Evolutionary conservation across 2,888 invertebrate species (phyloP).

Genomic region (Drosophila sordidula): DNA sequence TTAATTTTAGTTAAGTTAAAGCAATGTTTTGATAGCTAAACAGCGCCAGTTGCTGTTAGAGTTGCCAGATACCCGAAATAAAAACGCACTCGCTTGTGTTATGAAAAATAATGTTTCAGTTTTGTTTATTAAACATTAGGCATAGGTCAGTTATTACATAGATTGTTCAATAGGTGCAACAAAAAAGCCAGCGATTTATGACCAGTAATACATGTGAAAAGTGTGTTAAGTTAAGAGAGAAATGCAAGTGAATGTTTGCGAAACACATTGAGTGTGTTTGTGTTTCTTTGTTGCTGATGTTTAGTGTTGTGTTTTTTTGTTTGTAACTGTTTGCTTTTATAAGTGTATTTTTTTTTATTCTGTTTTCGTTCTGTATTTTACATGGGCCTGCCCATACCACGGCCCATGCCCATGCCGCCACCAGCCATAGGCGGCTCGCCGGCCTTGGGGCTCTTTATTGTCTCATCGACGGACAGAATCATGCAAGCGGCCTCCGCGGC

Average conservation of each 20-base stretch:
- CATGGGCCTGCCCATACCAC: constrained; percentile 92
- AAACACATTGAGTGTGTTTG: constrained; percentile 34
- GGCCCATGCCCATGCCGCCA: constrained; percentile 86
- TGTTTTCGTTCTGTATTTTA: constrained; percentile 50
- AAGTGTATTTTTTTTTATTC: constrained; percentile 26
- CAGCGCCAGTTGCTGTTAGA: not conserved
- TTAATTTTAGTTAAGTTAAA: too few species aligned
- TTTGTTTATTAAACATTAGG: constrained; percentile 60
- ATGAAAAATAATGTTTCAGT: constrained; percentile 46
- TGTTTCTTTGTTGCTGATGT: constrained; percentile 34
- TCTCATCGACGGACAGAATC: constrained; percentile 98
- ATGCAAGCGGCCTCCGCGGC: constrained; percentile 98
- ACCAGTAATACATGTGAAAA: constrained; percentile 65
- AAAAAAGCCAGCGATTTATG: constrained; percentile 46
- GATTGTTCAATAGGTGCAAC: constrained; percentile 50
- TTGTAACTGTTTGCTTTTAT: constrained; percentile 20
- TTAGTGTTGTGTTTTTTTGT: constrained; percentile 29
- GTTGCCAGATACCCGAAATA: constrained; percentile 1
- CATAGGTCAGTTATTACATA: constrained; percentile 61
- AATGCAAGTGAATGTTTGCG: constrained; percentile 59
- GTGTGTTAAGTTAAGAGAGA: constrained; percentile 59
- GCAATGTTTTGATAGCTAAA: too few species aligned
- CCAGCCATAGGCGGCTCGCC: constrained; percentile 85
- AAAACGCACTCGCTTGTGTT: constrained; percentile 25
- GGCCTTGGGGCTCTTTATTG: constrained; percentile 95